Evolutionary conservation across 1,140 invertebrate genomes (phyloP).

Genomic region (Phymorhynchus buccinoides): DNA sequence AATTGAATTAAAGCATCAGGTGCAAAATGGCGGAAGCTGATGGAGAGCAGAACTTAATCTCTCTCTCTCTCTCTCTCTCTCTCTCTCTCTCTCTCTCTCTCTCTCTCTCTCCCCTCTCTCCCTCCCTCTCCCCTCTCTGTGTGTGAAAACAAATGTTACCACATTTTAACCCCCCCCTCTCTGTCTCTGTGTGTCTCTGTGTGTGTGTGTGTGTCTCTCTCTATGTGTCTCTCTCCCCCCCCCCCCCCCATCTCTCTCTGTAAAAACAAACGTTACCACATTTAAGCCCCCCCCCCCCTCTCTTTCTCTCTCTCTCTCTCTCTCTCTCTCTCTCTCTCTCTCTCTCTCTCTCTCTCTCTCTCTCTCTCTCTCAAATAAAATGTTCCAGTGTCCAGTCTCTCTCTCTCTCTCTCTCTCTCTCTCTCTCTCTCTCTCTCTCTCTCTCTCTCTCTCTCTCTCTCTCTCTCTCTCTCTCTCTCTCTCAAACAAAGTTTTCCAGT

Average conservation of each 20-base stretch:
- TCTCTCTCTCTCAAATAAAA: not conserved
- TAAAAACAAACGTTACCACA: not conserved
- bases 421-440: slow-evolving; percentile 19
- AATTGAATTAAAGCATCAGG: too few species aligned
- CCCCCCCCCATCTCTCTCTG: not conserved
- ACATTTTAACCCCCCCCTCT: slow-evolving; percentile 3
- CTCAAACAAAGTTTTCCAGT: too few species aligned
- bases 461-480: too few species aligned
- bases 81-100: too few species aligned
- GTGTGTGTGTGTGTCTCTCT: not conserved
- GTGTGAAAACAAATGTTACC: too few species aligned
- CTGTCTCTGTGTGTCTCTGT: slow-evolving; percentile 29
- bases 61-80: too few species aligned
- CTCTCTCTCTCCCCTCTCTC: too few species aligned
- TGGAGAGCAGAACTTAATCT: too few species aligned
- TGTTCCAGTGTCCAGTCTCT: slow-evolving; percentile 23
- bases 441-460: too few species aligned
- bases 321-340: not conserved
- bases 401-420: slow-evolving; percentile 31
- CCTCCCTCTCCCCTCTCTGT: too few species aligned
- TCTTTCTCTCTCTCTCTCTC: not conserved
- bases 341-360: slow-evolving; percentile 7
- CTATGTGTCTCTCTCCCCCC: not conserved
- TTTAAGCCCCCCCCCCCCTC: too few species aligned
- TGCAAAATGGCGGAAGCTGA: too few species aligned